phyloP scores from a whole-genome alignment of 2,797 vertebrate genomes.

The Heterohyrax brucei region DNA sequence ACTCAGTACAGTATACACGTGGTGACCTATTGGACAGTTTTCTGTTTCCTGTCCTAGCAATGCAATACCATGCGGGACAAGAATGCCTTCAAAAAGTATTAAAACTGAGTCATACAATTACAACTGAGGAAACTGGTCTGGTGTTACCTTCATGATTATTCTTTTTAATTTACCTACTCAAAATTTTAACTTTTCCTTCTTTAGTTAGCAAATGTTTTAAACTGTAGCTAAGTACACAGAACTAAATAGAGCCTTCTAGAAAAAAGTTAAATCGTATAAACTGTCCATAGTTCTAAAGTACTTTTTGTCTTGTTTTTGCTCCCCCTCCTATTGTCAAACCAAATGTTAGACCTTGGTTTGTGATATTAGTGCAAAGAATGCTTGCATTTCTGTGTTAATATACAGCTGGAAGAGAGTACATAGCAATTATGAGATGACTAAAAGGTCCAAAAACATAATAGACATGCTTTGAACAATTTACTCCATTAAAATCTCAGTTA shows the following conservation, averaged over 20 bases:
- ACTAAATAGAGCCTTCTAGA: background rate
- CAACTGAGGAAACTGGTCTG: background rate
- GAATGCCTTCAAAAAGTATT: background rate
- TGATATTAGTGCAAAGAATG: constrained; percentile 72
- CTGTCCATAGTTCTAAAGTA: background rate
- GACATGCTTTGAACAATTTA: constrained; percentile 82
- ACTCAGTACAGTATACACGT: background rate
- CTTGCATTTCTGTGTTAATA: constrained; percentile 77
- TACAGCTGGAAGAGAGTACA: constrained; percentile 75
- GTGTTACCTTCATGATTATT: background rate
- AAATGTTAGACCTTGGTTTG: constrained; percentile 53
- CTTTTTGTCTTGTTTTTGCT: constrained; percentile 38
- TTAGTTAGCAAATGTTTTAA: background rate
- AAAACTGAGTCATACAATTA: background rate
- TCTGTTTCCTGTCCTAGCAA: constrained; percentile 2
- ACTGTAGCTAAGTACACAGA: background rate
- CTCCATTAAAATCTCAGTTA: constrained; percentile 81
- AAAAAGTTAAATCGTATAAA: constrained; percentile 37
- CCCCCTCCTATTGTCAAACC: background rate
- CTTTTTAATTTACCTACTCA: background rate
- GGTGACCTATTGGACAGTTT: background rate
- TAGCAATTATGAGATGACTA: constrained; percentile 78
- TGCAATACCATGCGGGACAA: background rate
- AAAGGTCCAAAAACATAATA: constrained; percentile 77
- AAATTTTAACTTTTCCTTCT: background rate